These are phyloP conservation scores for Leptopilina myrica DNA, from an alignment of 2,888 invertebrate genomes.

Conservation along the genomic window DNA sequence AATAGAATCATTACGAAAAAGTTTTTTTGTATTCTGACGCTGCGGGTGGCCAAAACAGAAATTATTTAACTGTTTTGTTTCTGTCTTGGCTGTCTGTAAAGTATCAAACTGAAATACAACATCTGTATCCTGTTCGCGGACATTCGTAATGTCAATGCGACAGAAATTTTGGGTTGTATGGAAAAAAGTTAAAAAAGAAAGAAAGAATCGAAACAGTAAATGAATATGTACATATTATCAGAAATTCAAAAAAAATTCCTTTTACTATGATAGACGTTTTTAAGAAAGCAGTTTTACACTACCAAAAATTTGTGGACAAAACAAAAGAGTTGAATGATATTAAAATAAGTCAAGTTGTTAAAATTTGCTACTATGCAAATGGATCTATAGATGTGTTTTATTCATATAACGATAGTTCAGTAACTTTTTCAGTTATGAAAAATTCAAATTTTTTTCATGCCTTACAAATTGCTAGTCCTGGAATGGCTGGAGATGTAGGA, in stretches of 20 bases:
- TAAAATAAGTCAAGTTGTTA: background rate
- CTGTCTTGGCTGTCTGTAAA: slow-evolving; percentile 42
- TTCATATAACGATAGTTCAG: background rate
- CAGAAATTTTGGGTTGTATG: slow-evolving; percentile 51
- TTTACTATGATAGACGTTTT: slow-evolving; percentile 13
- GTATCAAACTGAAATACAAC: slow-evolving; percentile 49
- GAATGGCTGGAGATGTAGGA: background rate
- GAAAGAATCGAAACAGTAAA: slow-evolving; percentile 45
- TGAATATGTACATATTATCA: slow-evolving; percentile 47
- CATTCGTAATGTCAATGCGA: slow-evolving; percentile 55
- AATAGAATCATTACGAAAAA: slow-evolving; percentile 36
- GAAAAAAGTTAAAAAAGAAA: slow-evolving; percentile 39
- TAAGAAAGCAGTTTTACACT: background rate
- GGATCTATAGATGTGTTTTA: background rate
- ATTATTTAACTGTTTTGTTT: slow-evolving; percentile 46
- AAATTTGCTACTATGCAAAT: background rate
- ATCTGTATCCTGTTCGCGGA: slow-evolving; percentile 51
- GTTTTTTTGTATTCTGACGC: slow-evolving; percentile 53
- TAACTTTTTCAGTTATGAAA: background rate
- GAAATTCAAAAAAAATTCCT: slow-evolving; percentile 42
- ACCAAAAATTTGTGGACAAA: background rate
- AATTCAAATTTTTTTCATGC: background rate
- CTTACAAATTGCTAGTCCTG: background rate
- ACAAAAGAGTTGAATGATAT: background rate
- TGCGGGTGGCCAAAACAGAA: slow-evolving; percentile 52